phyloP scores from a whole-genome alignment of 2,113 vertebrate species.

The Oenanthe oenanthe region DNA sequence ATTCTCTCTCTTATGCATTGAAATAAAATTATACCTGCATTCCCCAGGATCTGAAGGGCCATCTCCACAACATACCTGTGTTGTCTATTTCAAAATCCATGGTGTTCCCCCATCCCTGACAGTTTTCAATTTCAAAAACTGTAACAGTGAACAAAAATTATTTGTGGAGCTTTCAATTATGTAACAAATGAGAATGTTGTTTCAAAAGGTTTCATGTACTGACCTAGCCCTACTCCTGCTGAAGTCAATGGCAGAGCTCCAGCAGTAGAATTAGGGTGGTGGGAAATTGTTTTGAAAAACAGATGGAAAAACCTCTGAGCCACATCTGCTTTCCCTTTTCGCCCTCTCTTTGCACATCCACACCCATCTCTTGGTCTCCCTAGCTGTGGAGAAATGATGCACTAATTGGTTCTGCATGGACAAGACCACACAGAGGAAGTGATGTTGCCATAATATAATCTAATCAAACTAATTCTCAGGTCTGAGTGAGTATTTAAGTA shows the following conservation, averaged over 20 bases:
- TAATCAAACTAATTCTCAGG: slow-evolving; percentile 53
- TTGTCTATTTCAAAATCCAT: not conserved
- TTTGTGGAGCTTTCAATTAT: not conserved
- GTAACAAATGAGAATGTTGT: not conserved
- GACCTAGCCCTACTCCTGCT: not conserved
- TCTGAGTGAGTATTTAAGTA: slow-evolving; percentile 12
- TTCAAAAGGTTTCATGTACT: not conserved
- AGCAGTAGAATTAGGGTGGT: not conserved
- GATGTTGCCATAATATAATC: slow-evolving; percentile 6
- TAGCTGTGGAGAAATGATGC: not conserved
- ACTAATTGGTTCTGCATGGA: slow-evolving; percentile 32
- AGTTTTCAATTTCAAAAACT: not conserved
- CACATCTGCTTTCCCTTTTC: slow-evolving; percentile 12
- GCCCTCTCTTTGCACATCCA: not conserved
- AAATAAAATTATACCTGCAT: not conserved
- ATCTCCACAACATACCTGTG: not conserved
- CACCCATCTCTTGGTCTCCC: not conserved
- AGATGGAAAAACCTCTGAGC: not conserved
- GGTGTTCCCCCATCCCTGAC: too few relatives aligned
- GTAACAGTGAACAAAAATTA: not conserved
- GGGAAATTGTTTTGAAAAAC: not conserved
- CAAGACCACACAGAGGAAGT: not conserved
- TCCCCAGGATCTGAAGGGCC: not conserved
- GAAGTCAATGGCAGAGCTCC: not conserved
- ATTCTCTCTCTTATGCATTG: not conserved